Evolutionary conservation across 2,888 invertebrate genomes (phyloP).

Genomic region (Cataglyphis rosenhaueri): DNA sequence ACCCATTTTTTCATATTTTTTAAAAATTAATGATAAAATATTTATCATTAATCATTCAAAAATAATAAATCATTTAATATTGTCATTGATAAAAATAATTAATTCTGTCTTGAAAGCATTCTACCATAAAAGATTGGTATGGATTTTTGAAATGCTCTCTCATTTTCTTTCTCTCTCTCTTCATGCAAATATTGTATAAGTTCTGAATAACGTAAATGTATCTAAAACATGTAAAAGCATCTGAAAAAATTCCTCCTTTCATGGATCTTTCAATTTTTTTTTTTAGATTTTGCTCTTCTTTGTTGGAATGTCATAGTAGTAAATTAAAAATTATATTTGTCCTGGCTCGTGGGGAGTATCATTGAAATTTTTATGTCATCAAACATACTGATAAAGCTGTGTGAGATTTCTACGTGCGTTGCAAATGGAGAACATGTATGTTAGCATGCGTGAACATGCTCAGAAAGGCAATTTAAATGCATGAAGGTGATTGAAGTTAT

Average conservation of each 20-base stretch:
- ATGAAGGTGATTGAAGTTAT: constrained; percentile 47
- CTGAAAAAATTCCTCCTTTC: background rate
- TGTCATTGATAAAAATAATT: background rate
- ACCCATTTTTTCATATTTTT: background rate
- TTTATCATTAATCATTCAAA: background rate
- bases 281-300: background rate
- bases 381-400: background rate
- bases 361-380: constrained; percentile 1
- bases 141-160: background rate
- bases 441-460: constrained; percentile 8
- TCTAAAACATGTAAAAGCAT: background rate
- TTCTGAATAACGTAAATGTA: constrained; percentile 4
- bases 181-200: background rate
- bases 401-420: constrained; percentile 12
- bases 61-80: background rate
- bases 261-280: background rate
- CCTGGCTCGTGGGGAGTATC: background rate
- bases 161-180: too few relatives aligned
- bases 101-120: background rate
- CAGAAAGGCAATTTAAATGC: constrained; percentile 48
- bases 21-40: background rate
- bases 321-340: background rate
- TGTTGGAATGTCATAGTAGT: background rate
- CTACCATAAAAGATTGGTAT: background rate
- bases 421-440: background rate